Evolutionary conservation across 2,113 vertebrate species (phyloP).

Genomic region (Corythornis madagascariensis): DNA sequence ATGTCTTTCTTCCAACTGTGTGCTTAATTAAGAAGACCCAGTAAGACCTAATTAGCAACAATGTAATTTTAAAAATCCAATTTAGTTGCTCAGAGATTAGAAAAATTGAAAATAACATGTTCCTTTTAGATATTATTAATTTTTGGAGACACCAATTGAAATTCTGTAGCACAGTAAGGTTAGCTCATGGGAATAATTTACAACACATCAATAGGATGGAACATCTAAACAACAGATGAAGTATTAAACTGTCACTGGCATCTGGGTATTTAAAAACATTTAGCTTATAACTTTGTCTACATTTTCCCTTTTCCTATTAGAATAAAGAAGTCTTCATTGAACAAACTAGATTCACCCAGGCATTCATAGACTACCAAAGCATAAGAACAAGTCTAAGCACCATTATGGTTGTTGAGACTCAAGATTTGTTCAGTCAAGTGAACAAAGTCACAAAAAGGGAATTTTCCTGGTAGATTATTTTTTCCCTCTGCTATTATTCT

Average conservation of each 20-base stretch:
- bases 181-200: conserved; percentile 22
- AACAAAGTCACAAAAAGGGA: background rate
- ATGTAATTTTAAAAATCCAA: conserved; percentile 66
- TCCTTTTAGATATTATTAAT: conserved; percentile 36
- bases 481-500: rapidly evolving
- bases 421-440: background rate
- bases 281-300: background rate
- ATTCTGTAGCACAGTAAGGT: conserved; percentile 35
- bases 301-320: background rate
- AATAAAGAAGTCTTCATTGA: background rate
- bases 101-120: conserved; percentile 56
- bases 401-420: background rate
- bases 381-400: background rate
- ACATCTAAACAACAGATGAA: conserved; percentile 1
- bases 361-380: background rate
- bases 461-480: background rate
- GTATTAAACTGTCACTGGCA: background rate
- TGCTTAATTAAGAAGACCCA: conserved; percentile 64
- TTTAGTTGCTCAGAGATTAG: conserved; percentile 57
- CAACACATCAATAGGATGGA: background rate
- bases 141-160: conserved; percentile 38
- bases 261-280: background rate
- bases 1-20: conserved; percentile 47
- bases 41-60: conserved; percentile 65
- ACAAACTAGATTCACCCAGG: background rate